These are phyloP conservation scores for Disparrhopalites patrizii DNA, from an alignment of 2,888 invertebrate genomes.

Conservation along the genomic window DNA sequence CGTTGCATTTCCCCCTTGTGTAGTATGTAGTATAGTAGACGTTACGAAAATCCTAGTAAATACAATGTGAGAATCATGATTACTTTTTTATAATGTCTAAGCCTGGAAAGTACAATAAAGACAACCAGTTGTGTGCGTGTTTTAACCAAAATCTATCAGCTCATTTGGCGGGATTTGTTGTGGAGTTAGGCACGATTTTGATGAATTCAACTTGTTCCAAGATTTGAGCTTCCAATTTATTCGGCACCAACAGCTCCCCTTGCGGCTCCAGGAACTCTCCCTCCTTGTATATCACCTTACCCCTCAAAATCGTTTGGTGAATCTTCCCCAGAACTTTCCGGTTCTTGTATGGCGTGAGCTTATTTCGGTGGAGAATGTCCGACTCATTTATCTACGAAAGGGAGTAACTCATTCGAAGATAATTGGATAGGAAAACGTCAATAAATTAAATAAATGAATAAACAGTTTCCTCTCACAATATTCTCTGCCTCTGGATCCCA, in stretches of 20 bases:
- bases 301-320: conserved; percentile 63
- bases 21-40: too few relatives aligned
- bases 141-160: too few relatives aligned
- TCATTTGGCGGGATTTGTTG: too few relatives aligned
- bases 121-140: too few relatives aligned
- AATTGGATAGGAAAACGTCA: neutral
- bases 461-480: conserved; percentile 52
- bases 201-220: neutral
- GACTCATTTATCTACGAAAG: conserved; percentile 52
- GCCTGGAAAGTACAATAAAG: too few relatives aligned
- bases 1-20: too few relatives aligned
- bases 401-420: neutral
- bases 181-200: neutral
- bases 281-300: conserved; percentile 59
- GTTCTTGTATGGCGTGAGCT: conserved; percentile 66
- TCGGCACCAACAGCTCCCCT: conserved; percentile 55
- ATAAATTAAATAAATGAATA: neutral
- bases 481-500: conserved; percentile 65
- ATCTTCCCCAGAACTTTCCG: conserved; percentile 61
- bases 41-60: too few relatives aligned
- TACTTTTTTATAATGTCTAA: too few relatives aligned
- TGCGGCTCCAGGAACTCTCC: conserved; percentile 53
- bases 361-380: conserved; percentile 57
- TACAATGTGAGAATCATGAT: too few relatives aligned
- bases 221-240: conserved; percentile 6